Evolutionary conservation across 2,113 vertebrate species (phyloP).

Genomic region (Bubo scandiacus): DNA sequence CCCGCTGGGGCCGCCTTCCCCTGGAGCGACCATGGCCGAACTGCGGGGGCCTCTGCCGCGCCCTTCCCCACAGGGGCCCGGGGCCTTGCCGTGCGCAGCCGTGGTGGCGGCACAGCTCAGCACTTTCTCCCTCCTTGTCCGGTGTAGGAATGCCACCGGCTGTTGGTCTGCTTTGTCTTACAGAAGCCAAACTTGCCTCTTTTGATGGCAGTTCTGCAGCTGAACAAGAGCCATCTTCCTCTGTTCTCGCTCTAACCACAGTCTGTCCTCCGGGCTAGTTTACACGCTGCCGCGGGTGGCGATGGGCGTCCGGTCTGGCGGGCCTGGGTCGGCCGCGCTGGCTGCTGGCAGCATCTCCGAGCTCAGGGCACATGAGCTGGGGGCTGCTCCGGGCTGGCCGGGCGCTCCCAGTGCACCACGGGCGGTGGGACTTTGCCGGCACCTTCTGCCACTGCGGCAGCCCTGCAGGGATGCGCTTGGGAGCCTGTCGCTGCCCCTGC

Average conservation of each 20-base stretch:
- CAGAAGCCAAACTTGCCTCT: rapidly evolving
- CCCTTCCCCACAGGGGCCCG: neutral
- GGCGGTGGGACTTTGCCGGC: rapidly evolving
- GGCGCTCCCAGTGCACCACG: rapidly evolving
- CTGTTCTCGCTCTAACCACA: rapidly evolving
- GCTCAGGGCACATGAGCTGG: rapidly evolving
- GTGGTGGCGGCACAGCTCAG: no score
- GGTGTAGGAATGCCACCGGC: rapidly evolving
- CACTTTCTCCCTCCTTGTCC: rapidly evolving
- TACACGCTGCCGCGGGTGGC: rapidly evolving
- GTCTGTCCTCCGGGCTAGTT: rapidly evolving
- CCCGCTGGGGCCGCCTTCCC: no score
- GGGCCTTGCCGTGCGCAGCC: no score
- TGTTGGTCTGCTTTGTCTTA: neutral
- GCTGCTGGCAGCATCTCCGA: neutral
- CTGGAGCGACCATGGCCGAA: no score
- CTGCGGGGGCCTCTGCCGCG: no score
- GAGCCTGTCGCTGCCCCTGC: neutral
- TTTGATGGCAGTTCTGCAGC: neutral
- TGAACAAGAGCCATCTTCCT: neutral
- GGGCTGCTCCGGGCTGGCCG: rapidly evolving
- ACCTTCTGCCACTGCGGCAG: rapidly evolving
- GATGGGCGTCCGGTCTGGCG: rapidly evolving
- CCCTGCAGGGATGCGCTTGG: rapidly evolving
- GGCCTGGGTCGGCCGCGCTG: rapidly evolving